These are phyloP conservation scores for Drosophila rellima DNA, from an alignment of 2,888 invertebrate species.

Conservation along the genomic window DNA sequence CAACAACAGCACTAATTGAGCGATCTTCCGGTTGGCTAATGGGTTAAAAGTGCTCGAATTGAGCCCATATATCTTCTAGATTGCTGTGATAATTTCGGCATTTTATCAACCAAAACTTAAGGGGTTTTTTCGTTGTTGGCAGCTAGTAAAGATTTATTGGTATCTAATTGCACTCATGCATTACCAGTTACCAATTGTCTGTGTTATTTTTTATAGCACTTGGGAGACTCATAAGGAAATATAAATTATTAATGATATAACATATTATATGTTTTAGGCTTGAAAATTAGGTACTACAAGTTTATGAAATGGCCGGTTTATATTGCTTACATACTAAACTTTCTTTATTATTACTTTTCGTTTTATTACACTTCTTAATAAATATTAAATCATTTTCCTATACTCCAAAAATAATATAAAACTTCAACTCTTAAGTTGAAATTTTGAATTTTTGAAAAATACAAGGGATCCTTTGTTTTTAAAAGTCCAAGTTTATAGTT, in stretches of 20 bases:
- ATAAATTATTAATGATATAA: conserved; percentile 18
- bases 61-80: conserved; percentile 64
- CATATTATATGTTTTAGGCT: conserved; percentile 19
- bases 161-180: conserved; percentile 52
- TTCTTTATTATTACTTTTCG: no score
- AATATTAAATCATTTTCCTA: no score
- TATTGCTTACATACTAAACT: not conserved
- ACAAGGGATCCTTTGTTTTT: no score
- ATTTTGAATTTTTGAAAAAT: no score
- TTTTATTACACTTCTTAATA: not conserved
- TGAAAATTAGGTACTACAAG: not conserved
- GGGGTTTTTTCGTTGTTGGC: conserved; percentile 51
- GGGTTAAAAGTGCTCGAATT: conserved; percentile 74
- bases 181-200: conserved; percentile 40
- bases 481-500: not conserved
- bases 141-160: conserved; percentile 65
- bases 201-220: conserved; percentile 18
- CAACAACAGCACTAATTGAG: conserved; percentile 80
- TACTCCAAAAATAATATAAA: not conserved
- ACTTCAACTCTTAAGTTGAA: no score
- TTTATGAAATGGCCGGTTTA: not conserved
- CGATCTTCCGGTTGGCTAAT: conserved; percentile 83
- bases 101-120: conserved; percentile 79
- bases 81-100: conserved; percentile 80
- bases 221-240: conserved; percentile 40